Evolutionary conservation across 2,113 vertebrate species (phyloP), one percentile per base, ranked within the genome.

Genomic region (Neolamprologus sp.): DNA sequence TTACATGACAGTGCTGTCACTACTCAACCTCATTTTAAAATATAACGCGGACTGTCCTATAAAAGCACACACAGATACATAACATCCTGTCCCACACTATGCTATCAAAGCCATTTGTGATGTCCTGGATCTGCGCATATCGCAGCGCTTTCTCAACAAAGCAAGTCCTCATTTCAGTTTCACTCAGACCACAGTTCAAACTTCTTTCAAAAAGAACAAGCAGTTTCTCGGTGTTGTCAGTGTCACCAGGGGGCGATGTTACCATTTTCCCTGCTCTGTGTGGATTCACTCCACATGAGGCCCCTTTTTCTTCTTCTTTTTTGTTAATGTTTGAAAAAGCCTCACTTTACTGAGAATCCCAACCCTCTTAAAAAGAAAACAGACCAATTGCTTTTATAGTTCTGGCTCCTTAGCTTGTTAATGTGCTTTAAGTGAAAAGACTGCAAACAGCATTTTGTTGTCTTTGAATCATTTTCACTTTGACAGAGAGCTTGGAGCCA

Each of bases 201-300:
- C 35, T 7, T 63, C 21, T 71, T 40, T 86, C 3, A 60, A 19
- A 42, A 80, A 26, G 37, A 3, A 71, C 3, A 79, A 65, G 13
- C 55, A 2, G 30, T 82, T 84, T 81, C 37, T 54, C 14, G 7
- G 78, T 47, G 3, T 49, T 49, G 4, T 71, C 47, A 8, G 3
- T 14, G 88, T 84, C 94, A 93, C 88, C 88, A 95, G 93, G 93
- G 94, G 94, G 94, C 93, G 90, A 84, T 91, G 16, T 94, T 89
- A 92, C 87, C 93, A 85, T 94, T 86, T 91, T 82, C 7, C 26
- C 55, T 37, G 86, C 14, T 19, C 19, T 45, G 11, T 80, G 73
- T 78, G 85, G 73, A 28, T 26, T 88, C 26, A 71, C 79, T 51
- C 26, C 58, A 82, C 82, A 47, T 51, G 35, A 83, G 35, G 11